phyloP scores from a whole-genome alignment of 2,797 vertebrate genomes.

The Clarias platycephalus region DNA sequence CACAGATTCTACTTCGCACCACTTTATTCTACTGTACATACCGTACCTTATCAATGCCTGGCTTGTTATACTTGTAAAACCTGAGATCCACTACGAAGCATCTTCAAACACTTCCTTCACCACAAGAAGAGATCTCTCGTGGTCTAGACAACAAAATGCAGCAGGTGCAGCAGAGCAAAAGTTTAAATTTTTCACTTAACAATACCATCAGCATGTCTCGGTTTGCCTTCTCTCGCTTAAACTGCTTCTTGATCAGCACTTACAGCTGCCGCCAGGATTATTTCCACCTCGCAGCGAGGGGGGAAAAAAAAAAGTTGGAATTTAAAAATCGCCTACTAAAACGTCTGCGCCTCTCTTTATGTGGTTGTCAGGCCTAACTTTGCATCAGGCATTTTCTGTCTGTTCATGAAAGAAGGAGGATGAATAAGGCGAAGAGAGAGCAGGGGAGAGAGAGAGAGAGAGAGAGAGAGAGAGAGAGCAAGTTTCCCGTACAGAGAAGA shows the following conservation, averaged over 20 bases:
- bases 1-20: not conserved
- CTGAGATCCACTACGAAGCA: conserved; percentile 18
- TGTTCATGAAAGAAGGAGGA: conserved; percentile 42
- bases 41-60: not conserved
- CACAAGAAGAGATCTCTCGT: not conserved
- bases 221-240: conserved; percentile 43
- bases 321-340: conserved; percentile 50
- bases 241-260: conserved; percentile 58
- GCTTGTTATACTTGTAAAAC: not conserved
- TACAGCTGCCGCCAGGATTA: conserved; percentile 52
- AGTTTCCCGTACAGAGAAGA: conserved; percentile 26
- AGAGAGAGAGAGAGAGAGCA: not conserved
- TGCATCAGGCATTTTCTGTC: conserved; percentile 48
- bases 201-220: conserved; percentile 46
- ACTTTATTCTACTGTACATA: not conserved
- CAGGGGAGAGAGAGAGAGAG: not conserved
- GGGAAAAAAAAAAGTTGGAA: conserved; percentile 19
- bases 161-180: conserved; percentile 35
- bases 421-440: conserved; percentile 13
- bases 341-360: conserved; percentile 31
- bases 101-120: conserved; percentile 4
- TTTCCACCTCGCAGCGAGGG: conserved; percentile 48
- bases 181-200: conserved; percentile 44
- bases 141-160: not conserved
- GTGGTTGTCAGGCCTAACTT: conserved; percentile 52